Percentiles rank a stretch among this genome's conserved stretches.
Evolutionary conservation across 1,140 invertebrate species (phyloP).

Genomic region (Colletes latitarsis): DNA sequence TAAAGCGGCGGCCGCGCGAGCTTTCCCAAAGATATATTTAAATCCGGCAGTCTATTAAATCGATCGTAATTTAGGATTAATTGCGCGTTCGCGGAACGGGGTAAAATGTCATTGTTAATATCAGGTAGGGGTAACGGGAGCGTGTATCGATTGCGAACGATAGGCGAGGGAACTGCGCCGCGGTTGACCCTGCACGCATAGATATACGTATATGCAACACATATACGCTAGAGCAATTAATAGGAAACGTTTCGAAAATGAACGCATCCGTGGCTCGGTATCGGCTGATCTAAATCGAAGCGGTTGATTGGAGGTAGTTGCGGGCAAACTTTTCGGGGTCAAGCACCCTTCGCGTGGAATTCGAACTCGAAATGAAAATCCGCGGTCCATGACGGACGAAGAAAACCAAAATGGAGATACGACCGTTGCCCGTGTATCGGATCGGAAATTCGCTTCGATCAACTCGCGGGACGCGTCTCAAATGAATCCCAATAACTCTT

Average conservation of each 20-base stretch:
- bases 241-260: slow-evolving; percentile 56
- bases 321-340: slow-evolving; percentile 47
- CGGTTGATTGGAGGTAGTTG: slow-evolving; percentile 52
- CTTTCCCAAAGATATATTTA: background rate
- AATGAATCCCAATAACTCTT: background rate
- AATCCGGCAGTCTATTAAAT: slow-evolving; percentile 37
- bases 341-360: slow-evolving; percentile 43
- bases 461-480: background rate
- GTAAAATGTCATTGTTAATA: slow-evolving; percentile 66
- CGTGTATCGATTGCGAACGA: slow-evolving; percentile 59
- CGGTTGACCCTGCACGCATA: slow-evolving; percentile 41
- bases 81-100: slow-evolving; percentile 32
- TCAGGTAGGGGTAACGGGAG: slow-evolving; percentile 34
- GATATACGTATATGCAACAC: background rate
- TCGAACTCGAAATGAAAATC: slow-evolving; percentile 59
- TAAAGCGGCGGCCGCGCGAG: background rate
- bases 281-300: slow-evolving; percentile 53
- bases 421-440: no score
- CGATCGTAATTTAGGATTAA: slow-evolving; percentile 60
- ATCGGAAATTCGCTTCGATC: background rate
- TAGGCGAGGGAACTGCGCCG: slow-evolving; percentile 56
- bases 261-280: slow-evolving; percentile 54
- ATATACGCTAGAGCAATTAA: slow-evolving; percentile 44
- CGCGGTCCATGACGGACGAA: slow-evolving; percentile 34
- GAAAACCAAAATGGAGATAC: slow-evolving; percentile 31